Conservation (phyloP, 2,113 vertebrate species). For the Narcine bancroftii region DNA sequence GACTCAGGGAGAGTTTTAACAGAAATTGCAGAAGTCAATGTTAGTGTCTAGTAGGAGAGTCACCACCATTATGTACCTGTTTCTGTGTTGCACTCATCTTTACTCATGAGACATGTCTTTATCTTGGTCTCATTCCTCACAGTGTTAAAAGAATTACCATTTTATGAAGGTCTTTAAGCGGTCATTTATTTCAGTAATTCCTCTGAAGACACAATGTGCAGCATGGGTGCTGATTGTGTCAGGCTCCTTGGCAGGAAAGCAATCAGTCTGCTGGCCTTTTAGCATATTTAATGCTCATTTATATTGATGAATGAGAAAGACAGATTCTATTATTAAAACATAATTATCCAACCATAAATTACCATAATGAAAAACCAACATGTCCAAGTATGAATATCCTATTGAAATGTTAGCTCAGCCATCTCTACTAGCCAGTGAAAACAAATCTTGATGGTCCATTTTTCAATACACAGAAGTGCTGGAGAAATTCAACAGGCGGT, state of each 20-base stretch:
- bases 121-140: background rate
- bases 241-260: background rate
- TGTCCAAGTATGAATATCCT: background rate
- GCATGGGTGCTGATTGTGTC: background rate
- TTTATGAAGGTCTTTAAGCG: background rate
- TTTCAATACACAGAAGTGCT: too few relatives aligned
- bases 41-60: too few relatives aligned
- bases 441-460: too few relatives aligned
- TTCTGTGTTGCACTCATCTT: background rate
- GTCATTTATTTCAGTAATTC: background rate
- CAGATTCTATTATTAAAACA: background rate
- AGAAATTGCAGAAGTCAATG: too few relatives aligned
- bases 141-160: background rate
- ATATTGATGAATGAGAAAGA: background rate
- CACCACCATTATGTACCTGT: background rate
- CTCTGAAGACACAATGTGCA: background rate
- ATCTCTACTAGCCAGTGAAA: background rate
- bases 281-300: constrained; percentile 3
- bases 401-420: background rate
- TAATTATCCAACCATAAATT: background rate
- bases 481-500: too few relatives aligned
- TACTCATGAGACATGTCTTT: background rate
- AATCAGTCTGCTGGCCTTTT: background rate
- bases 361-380: constrained; percentile 28
- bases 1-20: too few relatives aligned